Conservation (phyloP, 2,888 invertebrate species). For the Cosmia trapezina region DNA sequence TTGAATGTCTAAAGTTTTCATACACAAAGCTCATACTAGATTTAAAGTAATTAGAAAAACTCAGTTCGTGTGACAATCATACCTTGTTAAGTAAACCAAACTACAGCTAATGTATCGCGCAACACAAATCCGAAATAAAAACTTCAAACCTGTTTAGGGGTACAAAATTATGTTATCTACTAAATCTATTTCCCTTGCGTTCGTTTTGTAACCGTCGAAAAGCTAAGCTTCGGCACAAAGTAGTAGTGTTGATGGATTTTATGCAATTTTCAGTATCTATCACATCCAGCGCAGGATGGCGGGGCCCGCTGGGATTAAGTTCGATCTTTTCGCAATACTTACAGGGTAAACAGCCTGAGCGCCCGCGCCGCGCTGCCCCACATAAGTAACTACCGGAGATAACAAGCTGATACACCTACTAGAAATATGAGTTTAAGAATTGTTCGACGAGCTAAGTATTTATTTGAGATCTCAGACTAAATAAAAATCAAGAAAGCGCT, state of each 20-base stretch:
- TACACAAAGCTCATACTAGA: not conserved
- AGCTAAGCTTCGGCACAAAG: slow-evolving; percentile 78
- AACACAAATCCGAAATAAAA: slow-evolving; percentile 29
- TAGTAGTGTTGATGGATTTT: slow-evolving; percentile 89
- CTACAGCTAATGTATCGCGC: not conserved
- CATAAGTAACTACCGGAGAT: slow-evolving; percentile 67
- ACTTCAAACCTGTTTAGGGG: slow-evolving; percentile 14
- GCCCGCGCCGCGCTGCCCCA: slow-evolving; percentile 60
- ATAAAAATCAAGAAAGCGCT: too few relatives aligned
- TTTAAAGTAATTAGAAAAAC: not conserved
- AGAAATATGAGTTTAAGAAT: slow-evolving; percentile 2
- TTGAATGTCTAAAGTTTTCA: not conserved
- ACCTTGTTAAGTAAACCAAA: not conserved
- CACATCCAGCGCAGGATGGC: slow-evolving; percentile 84
- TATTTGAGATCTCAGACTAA: not conserved
- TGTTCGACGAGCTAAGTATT: slow-evolving; percentile 1
- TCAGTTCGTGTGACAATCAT: not conserved
- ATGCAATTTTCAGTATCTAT: slow-evolving; percentile 91
- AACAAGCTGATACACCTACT: slow-evolving; percentile 36
- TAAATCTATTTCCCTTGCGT: slow-evolving; percentile 59
- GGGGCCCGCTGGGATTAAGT: slow-evolving; percentile 87
- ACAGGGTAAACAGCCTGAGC: slow-evolving; percentile 84
- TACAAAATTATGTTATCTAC: slow-evolving; percentile 60
- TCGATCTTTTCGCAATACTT: slow-evolving; percentile 90
- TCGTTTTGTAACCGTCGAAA: slow-evolving; percentile 67